phyloP scores from a whole-genome alignment of 1,140 invertebrate genomes.

The Cyphomyrmex costatus region DNA sequence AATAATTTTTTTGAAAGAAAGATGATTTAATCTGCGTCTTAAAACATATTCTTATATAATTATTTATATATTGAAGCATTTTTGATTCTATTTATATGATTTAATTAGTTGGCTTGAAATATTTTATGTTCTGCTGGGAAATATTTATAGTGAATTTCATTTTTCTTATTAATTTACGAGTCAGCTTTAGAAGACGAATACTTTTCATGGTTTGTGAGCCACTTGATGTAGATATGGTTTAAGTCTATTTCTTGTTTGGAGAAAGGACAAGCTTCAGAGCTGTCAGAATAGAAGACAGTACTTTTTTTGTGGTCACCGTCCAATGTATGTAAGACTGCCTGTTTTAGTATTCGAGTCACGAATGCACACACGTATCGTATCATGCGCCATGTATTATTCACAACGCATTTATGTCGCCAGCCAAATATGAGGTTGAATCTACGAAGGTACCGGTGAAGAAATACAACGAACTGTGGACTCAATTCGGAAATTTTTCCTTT shows the following conservation, averaged over 20 bases:
- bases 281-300: constrained; percentile 32
- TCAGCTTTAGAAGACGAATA: neutral
- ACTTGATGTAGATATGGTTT: neutral
- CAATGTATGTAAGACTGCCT: constrained; percentile 29
- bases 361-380: constrained; percentile 50
- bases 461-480: constrained; percentile 3
- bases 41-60: neutral
- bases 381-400: constrained; percentile 66
- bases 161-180: neutral
- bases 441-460: constrained; percentile 8
- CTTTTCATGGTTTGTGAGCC: neutral
- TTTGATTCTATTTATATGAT: neutral
- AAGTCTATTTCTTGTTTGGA: constrained; percentile 11
- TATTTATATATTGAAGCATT: neutral
- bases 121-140: neutral
- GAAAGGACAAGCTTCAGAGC: neutral
- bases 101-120: neutral
- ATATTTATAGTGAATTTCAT: neutral
- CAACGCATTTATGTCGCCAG: constrained; percentile 50
- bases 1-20: neutral
- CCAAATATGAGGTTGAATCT: constrained; percentile 37
- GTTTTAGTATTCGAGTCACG: constrained; percentile 60
- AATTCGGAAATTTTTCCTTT: constrained; percentile 27
- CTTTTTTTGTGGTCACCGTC: constrained; percentile 53
- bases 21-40: neutral